Conservation (phyloP, 37 sponge, comb jelly and placozoan species). For the Corticium candelabrum region DNA sequence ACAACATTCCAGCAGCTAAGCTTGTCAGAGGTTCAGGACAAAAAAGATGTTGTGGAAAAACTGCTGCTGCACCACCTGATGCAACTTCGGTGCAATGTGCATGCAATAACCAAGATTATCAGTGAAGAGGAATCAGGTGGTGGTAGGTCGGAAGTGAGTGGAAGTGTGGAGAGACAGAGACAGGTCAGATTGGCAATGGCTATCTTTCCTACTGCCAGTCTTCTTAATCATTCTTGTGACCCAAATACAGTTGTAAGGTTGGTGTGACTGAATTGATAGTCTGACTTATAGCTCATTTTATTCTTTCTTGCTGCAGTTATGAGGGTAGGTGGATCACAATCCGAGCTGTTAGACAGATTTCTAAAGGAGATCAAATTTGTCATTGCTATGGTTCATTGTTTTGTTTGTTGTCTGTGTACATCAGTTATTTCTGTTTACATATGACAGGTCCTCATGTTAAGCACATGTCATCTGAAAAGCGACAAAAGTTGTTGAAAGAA, state of each 20-base stretch:
- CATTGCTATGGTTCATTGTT: constrained; percentile 34
- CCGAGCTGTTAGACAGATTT: constrained; percentile 7
- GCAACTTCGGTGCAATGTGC: constrained; percentile 45
- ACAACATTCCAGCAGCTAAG: too few relatives aligned
- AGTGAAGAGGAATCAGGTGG: background rate
- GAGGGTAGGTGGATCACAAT: constrained; percentile 18
- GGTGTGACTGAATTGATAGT: background rate
- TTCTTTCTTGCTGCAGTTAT: constrained; percentile 10
- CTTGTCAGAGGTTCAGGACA: too few relatives aligned
- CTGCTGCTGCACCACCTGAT: constrained; percentile 42
- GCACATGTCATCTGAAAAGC: constrained; percentile 13
- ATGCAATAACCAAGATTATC: constrained; percentile 26
- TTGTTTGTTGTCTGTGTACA: constrained; percentile 2
- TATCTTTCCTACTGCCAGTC: constrained; percentile 32
- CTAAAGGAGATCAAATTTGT: constrained; percentile 22
- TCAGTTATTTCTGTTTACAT: background rate
- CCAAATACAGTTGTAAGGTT: constrained; percentile 56
- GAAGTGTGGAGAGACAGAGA: background rate
- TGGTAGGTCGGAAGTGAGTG: background rate
- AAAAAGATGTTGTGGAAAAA: constrained; percentile 1
- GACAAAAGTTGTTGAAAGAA: constrained; percentile 15
- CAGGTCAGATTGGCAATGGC: constrained; percentile 39
- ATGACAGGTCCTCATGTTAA: constrained; percentile 50
- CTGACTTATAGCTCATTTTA: background rate
- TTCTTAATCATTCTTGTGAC: constrained; percentile 56